These are phyloP conservation scores for Dendronephthya gigantea DNA, from an alignment of 64 coral and sea anemone genomes.

Conservation along the genomic window DNA sequence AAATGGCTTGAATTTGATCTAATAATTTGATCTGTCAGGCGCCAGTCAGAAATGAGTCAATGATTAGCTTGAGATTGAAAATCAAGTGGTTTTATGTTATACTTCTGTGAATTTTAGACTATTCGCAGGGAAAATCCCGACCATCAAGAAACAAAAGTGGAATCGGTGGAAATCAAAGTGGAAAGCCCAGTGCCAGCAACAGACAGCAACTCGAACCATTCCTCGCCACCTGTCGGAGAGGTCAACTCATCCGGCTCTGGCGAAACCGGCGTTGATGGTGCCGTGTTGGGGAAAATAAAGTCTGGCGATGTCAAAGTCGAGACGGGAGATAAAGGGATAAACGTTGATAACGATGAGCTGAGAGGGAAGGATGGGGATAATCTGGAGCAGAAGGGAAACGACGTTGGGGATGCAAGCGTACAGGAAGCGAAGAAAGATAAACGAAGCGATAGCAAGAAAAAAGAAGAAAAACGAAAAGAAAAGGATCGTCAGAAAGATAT, in stretches of 20 bases:
- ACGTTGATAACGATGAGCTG: too few relatives aligned
- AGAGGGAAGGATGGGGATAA: neutral
- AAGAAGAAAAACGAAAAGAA: too few relatives aligned
- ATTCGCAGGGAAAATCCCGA: neutral
- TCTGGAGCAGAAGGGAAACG: neutral
- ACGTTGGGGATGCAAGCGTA: neutral
- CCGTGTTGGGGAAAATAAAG: neutral
- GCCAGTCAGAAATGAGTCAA: too few relatives aligned
- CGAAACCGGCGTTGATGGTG: neutral
- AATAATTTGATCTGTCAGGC: too few relatives aligned
- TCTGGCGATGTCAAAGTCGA: neutral
- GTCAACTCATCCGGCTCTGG: neutral
- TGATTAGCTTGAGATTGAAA: too few relatives aligned
- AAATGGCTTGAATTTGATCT: too few relatives aligned
- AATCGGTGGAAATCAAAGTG: neutral
- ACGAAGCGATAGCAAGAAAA: neutral
- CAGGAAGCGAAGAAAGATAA: neutral
- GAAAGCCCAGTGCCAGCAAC: neutral
- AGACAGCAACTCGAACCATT: neutral
- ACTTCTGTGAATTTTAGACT: neutral
- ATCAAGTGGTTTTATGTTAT: too few relatives aligned
- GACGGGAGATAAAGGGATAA: neutral
- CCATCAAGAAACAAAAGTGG: neutral
- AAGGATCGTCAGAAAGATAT: too few relatives aligned
- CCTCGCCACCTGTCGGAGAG: neutral